Evolutionary conservation across 2,113 vertebrate genomes (phyloP).

Genomic region (Fulica atra): DNA sequence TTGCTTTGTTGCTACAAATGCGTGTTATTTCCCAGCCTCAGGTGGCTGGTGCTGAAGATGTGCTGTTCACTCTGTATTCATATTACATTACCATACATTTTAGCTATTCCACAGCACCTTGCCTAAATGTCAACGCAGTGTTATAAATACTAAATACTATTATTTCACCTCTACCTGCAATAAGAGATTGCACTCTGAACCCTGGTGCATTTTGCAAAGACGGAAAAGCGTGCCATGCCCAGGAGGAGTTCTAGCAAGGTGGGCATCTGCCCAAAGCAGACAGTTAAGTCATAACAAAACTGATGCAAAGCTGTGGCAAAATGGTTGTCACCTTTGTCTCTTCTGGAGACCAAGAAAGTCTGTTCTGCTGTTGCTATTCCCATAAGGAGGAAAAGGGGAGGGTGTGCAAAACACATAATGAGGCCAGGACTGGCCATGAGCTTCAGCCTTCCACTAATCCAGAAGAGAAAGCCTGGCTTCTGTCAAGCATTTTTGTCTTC

Average conservation of each 20-base stretch:
- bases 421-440: background rate
- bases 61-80: background rate
- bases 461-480: background rate
- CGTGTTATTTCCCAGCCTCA: background rate
- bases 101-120: background rate
- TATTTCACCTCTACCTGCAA: background rate
- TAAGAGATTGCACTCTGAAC: background rate
- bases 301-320: background rate
- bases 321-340: background rate
- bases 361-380: background rate
- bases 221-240: background rate
- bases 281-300: background rate
- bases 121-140: background rate
- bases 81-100: background rate
- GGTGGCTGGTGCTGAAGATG: background rate
- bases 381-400: background rate
- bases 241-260: background rate
- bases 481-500: background rate
- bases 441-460: background rate
- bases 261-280: background rate
- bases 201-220: background rate
- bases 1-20: background rate
- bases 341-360: background rate
- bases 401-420: background rate
- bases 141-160: background rate